phyloP scores from a whole-genome alignment of 2,888 invertebrate species.

The Perizoma affinitatum region DNA sequence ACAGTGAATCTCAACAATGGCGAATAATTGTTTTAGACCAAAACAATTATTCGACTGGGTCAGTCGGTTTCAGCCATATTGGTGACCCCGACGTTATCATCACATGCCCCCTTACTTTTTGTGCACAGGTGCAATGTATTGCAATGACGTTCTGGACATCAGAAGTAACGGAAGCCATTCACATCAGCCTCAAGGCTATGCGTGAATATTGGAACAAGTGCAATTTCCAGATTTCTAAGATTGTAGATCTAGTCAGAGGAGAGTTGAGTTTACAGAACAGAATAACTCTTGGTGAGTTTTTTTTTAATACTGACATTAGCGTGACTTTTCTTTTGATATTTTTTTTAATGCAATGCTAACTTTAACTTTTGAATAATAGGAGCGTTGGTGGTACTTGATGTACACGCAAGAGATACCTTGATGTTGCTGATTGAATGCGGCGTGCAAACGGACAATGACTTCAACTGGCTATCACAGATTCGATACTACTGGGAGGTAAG shows the following conservation, averaged over 20 bases:
- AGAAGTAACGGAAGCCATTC: conserved; percentile 92
- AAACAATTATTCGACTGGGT: too few species aligned
- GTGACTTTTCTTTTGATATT: not conserved
- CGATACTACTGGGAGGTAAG: conserved; percentile 93
- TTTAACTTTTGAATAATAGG: conserved; percentile 72
- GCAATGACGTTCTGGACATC: conserved; percentile 95
- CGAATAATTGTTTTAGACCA: too few species aligned
- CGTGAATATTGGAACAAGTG: conserved; percentile 87
- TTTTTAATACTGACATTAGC: not conserved
- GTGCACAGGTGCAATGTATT: conserved; percentile 88
- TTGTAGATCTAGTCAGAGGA: conserved; percentile 94
- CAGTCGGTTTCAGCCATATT: too few species aligned
- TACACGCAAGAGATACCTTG: conserved; percentile 95
- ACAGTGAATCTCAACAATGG: too few species aligned
- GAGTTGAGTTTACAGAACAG: conserved; percentile 93
- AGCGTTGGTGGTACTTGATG: conserved; percentile 95
- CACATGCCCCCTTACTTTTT: not conserved
- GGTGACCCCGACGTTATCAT: too few species aligned
- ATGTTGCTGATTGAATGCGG: conserved; percentile 86
- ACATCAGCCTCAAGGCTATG: conserved; percentile 82
- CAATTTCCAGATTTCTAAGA: conserved; percentile 90
- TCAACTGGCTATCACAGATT: conserved; percentile 92
- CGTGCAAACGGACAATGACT: conserved; percentile 90
- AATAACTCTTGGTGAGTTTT: conserved; percentile 89
- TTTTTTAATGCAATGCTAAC: too few species aligned